Evolutionary conservation across 1,140 invertebrate species (phyloP).

Genomic region (Pentalonia nigronervosa): DNA sequence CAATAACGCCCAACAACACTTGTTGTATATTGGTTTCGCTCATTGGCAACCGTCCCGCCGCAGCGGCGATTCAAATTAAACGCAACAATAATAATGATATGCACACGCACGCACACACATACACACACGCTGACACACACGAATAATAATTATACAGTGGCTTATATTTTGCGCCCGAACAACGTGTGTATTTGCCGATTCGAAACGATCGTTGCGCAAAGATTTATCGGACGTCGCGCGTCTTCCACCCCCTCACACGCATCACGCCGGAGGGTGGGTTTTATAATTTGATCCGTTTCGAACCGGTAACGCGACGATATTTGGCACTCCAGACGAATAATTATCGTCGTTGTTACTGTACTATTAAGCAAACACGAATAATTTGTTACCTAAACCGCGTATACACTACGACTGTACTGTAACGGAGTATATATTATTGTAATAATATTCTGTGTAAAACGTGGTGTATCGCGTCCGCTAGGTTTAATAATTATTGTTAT

Average conservation of each 20-base stretch:
- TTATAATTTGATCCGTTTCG: constrained; percentile 13
- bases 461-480: neutral
- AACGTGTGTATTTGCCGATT: neutral
- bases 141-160: too few relatives aligned
- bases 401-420: neutral
- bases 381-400: neutral
- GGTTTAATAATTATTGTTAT: too few relatives aligned
- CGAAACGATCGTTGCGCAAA: constrained; percentile 20
- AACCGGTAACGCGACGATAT: constrained; percentile 16
- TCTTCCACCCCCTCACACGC: neutral
- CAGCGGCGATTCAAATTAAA: constrained; percentile 50
- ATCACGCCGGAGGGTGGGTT: neutral
- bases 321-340: neutral
- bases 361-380: neutral
- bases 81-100: constrained; percentile 39
- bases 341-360: neutral
- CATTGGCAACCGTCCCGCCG: constrained; percentile 31
- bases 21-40: constrained; percentile 50
- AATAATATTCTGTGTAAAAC: neutral
- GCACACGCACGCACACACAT: too few relatives aligned
- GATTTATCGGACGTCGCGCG: neutral
- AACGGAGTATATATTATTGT: neutral
- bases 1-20: constrained; percentile 50
- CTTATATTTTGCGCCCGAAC: neutral
- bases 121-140: neutral